Evolutionary conservation across 2,797 vertebrate genomes (phyloP), one percentile per base, ranked within the genome.

Genomic region (Manis javanica): DNA sequence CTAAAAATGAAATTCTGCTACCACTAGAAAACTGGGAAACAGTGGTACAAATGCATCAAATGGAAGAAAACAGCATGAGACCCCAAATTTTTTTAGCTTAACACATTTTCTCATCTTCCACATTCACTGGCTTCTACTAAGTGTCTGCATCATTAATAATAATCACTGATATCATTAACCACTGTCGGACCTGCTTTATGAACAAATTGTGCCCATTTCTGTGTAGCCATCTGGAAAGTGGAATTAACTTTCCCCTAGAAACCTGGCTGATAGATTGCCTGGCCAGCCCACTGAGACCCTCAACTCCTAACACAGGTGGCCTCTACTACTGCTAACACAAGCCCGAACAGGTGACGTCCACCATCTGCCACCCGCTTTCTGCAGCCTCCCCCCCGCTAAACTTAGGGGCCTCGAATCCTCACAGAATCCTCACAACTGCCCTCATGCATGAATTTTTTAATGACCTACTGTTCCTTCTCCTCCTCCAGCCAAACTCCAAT

Each of bases 1-100:
- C 42, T 75, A 90, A 84, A 89, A 75, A 64, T 37, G 37, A 95
- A 90, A 57, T 86, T 77, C 91, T 74, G 8, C 29, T 57, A 46
- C 11, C 12, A 63, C 16, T 16, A 82, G 37, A 26, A 68, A 92
- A 55, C 23, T 96, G 31, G 57, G 57, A 63, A 87, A 34, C 55
- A 49, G 46, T 6, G 24, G 59, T 21, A 53, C 23, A 79, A 87
- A 87, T 49, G 3, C 11, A 37, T n/a, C n/a, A 61, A 88, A 63
- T 90, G 49, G 78, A 94, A 92, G 59, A 84, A 96, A 95, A 49
- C 8, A 26, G 39, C 46, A 12, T 0, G 10, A 51, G n/a, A 31
- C 34, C 2, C 14, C 16, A 90, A 49, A 46, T 82, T 24, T 71
- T 83, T 69, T 79, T 16, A 75, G 10, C 4, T 3, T 42, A 69